These are phyloP conservation scores for Dasyprocta punctata DNA, from an alignment of 2,113 vertebrate genomes.

Conservation along the genomic window DNA sequence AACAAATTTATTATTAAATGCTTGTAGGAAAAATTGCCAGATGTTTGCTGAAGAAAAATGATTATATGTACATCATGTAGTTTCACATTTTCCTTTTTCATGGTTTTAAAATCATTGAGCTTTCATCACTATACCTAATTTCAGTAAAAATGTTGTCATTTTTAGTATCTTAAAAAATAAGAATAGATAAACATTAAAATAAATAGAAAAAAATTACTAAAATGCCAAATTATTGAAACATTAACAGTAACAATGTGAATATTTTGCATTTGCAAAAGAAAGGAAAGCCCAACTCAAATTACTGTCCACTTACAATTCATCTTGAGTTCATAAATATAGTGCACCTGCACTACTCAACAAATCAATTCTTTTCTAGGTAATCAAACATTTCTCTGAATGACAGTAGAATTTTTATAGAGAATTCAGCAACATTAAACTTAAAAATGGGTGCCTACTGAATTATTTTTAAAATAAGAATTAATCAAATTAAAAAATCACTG, in stretches of 20 bases:
- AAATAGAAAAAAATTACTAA: background rate
- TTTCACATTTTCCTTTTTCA: constrained; percentile 4
- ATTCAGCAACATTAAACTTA: constrained; percentile 9
- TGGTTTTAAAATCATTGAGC: background rate
- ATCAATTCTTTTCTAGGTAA: constrained; percentile 52
- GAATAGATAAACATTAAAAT: background rate
- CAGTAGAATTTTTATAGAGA: background rate
- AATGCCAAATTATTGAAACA: background rate
- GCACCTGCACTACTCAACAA: constrained; percentile 51
- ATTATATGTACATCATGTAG: background rate
- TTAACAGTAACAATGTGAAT: background rate
- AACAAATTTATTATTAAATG: background rate
- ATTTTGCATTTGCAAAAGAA: background rate
- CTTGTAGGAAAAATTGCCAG: background rate
- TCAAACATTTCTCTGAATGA: background rate
- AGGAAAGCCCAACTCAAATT: background rate
- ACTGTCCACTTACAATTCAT: background rate
- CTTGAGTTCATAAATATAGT: background rate
- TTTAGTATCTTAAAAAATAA: constrained; percentile 8
- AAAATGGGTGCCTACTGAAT: background rate
- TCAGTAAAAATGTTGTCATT: background rate
- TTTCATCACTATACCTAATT: background rate
- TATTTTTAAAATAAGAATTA: constrained; percentile 21
- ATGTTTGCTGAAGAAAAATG: background rate
- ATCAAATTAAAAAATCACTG: constrained; percentile 20